These are phyloP conservation scores for Nycticryphes semicollaris DNA, from an alignment of 2,113 vertebrate genomes.

Conservation along the genomic window DNA sequence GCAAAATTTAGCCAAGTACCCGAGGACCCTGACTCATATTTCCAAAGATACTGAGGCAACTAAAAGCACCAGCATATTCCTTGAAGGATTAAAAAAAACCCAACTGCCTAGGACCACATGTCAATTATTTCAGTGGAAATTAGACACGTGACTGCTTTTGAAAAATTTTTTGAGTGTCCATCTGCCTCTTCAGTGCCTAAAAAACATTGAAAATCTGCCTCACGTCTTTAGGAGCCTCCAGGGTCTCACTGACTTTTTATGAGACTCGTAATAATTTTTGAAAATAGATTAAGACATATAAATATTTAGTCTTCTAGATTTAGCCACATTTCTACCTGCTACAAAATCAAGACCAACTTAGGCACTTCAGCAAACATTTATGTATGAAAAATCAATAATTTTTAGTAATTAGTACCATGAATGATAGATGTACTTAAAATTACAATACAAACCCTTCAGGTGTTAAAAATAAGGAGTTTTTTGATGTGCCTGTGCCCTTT, in stretches of 20 bases:
- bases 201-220: not conserved
- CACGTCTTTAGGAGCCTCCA: not conserved
- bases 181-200: not conserved
- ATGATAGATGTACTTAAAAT: not conserved
- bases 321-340: not conserved
- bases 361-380: not conserved
- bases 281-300: not conserved
- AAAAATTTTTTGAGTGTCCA: not conserved
- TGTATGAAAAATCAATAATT: not conserved
- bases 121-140: not conserved
- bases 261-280: not conserved
- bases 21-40: not conserved
- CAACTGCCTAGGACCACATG: not conserved
- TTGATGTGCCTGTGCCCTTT: not conserved
- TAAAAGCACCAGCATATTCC: not conserved
- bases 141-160: not conserved
- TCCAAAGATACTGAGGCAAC: not conserved
- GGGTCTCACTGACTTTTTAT: not conserved
- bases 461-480: not conserved
- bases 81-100: not conserved
- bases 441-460: not conserved
- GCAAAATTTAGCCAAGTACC: not conserved
- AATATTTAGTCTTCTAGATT: not conserved
- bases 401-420: not conserved
- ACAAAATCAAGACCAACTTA: not conserved